A percentile compares a stretch with the other conserved stretches of the same genome.
Conservation (phyloP, 2,797 vertebrate species). For the Megaceryle alcyon region DNA sequence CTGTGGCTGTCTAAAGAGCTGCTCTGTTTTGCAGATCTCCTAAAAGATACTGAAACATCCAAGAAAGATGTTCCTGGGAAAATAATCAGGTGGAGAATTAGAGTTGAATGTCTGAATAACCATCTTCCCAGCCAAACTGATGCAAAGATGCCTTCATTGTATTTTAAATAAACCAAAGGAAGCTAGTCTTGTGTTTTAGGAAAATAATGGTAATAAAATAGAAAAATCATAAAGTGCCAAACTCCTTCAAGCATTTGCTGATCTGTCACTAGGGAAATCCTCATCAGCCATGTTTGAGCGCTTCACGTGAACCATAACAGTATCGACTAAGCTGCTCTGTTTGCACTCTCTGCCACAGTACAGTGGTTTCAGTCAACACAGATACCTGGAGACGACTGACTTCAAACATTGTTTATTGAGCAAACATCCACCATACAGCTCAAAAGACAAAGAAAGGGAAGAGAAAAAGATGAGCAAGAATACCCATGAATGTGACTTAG, state of each 20-base stretch:
- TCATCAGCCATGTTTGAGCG: background rate
- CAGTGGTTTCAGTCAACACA: conserved; percentile 64
- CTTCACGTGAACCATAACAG: conserved; percentile 34
- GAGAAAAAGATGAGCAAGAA: background rate
- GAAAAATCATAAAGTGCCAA: background rate
- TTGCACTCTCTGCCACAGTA: conserved; percentile 59
- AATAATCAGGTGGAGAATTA: background rate
- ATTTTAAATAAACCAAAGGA: background rate
- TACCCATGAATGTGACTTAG: background rate
- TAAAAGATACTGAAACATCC: background rate
- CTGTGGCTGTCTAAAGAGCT: background rate
- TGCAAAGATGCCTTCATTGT: background rate
- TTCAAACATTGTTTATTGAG: conserved; percentile 49
- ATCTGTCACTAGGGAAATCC: conserved; percentile 57
- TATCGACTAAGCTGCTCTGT: conserved; percentile 45
- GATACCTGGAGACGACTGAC: conserved; percentile 40
- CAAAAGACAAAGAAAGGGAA: conserved; percentile 13
- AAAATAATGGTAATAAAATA: background rate
- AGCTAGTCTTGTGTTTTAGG: background rate
- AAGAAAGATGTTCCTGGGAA: background rate
- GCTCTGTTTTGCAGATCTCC: background rate
- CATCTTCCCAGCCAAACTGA: background rate
- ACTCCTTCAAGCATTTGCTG: background rate
- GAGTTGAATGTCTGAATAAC: background rate
- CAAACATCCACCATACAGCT: conserved; percentile 39